Percentiles rank a stretch among this genome's conserved stretches.
phyloP scores from a whole-genome alignment of 2,113 vertebrate species.

The Myrmecophaga tridactyla region DNA sequence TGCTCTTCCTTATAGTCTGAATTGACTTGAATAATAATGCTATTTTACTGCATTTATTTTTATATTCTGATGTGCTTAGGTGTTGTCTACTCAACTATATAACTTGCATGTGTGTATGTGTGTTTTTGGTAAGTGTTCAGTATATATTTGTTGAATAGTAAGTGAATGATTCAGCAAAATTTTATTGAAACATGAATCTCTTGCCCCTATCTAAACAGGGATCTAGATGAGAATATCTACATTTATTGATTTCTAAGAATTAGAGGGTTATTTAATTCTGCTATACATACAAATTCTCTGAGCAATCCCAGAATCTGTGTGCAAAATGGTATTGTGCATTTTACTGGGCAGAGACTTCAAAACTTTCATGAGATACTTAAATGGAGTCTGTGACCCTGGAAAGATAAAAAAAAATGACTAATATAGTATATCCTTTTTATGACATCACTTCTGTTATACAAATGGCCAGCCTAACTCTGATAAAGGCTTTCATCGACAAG shows the following conservation, averaged over 20 bases:
- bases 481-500: not conserved
- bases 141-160: conserved; percentile 26
- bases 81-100: not conserved
- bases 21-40: too few relatives aligned
- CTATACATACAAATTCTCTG: not conserved
- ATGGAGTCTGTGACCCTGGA: not conserved
- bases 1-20: not conserved
- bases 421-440: not conserved
- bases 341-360: conserved; percentile 12
- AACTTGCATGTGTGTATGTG: not conserved
- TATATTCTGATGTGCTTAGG: not conserved
- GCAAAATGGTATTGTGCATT: not conserved
- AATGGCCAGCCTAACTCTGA: not conserved
- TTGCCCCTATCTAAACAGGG: too few relatives aligned
- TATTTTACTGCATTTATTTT: not conserved
- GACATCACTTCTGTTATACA: not conserved
- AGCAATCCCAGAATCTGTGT: not conserved
- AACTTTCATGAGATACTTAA: not conserved
- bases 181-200: conserved; percentile 16
- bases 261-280: conserved; percentile 28
- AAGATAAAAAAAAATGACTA: not conserved
- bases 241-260: not conserved
- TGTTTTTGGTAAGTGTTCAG: not conserved
- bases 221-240: too few relatives aligned
- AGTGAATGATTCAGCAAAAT: not conserved